These are phyloP conservation scores for Oostethus manadensis DNA, from an alignment of 2,113 vertebrate genomes.

Conservation along the genomic window DNA sequence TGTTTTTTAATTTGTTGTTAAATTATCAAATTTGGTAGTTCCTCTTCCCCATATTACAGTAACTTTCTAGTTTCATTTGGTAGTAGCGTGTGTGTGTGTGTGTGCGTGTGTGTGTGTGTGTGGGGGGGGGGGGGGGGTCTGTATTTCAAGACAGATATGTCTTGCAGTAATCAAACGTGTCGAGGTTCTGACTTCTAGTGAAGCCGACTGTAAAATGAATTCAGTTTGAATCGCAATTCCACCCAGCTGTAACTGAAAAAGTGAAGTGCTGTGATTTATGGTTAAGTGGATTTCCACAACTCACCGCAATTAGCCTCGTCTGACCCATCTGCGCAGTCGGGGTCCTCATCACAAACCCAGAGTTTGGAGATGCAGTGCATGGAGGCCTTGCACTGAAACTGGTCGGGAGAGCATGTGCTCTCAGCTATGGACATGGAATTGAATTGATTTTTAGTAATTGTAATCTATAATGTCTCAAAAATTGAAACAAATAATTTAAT, in stretches of 20 bases:
- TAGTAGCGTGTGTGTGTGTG: background rate
- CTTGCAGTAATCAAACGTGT: conserved; percentile 5
- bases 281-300: conserved; percentile 54
- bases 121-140: no score
- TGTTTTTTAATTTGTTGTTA: no score
- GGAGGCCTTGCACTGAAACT: conserved; percentile 96
- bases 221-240: conserved; percentile 39
- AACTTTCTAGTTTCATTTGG: no score
- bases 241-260: conserved; percentile 17
- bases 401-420: conserved; percentile 95
- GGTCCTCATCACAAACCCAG: conserved; percentile 98
- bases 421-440: conserved; percentile 76
- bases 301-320: conserved; percentile 97
- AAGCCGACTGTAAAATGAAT: conserved; percentile 46
- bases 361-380: conserved; percentile 98
- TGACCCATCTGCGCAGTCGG: conserved; percentile 94
- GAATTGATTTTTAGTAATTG: background rate
- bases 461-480: background rate
- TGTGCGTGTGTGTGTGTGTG: no score
- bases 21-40: no score
- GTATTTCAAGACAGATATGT: conserved; percentile 9
- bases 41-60: no score
- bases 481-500: background rate
- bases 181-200: conserved; percentile 8
- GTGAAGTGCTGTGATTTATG: conserved; percentile 35